Base-by-base conservation (phyloP, 92 coral and sea anemone genomes). In the Pocillopora meandrina region DNA sequence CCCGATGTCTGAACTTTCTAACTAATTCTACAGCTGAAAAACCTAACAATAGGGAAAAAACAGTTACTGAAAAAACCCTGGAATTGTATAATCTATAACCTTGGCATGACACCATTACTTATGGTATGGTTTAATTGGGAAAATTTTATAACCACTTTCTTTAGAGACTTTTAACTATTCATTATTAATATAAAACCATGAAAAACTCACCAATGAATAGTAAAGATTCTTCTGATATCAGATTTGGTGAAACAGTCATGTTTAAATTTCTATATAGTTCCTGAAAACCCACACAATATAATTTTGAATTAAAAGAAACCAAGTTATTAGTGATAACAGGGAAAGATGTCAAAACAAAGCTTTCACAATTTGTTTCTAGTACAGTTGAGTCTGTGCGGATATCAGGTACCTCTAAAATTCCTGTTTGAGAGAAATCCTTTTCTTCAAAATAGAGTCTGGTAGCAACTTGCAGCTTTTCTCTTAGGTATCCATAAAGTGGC, bases 371-470 rank as follows among this genome's bases (percentile, higher is more conserved):
- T 8, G 9, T 6, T 64, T 11, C 0, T 2, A 6, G 18, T 64
- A 10, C 10, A 8, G 31, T 19, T 20, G 58, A 49, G 59, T 34
- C 55, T 20, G 36, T 19, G 18, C 5, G 75, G 52, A 71, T 4
- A 71, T n/a, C 20, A 33, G 21, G 59, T 69, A 93, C 98, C 89
- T 91, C 83, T 80, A 93, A 81, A 82, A 93, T 91, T 56, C 56
- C 86, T 33, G 90, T 89, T 83, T 88, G 89, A 76, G 95, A 89
- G 75, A 93, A 93, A 74, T 93, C 98, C 87, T 82, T 93, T 76
- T 93, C 98, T 36, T 92, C 90, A 91, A 93, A 93, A 82, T 93
- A 93, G 35, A 93, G 90, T 87, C 92, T 93, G 31, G 98, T 93
- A 55, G 98, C 98, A 83, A 89, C 95, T 84, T 93, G 92, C 59